These are phyloP conservation scores for Drosophila hydei DNA, from an alignment of 1,140 invertebrate species.

Conservation along the genomic window DNA sequence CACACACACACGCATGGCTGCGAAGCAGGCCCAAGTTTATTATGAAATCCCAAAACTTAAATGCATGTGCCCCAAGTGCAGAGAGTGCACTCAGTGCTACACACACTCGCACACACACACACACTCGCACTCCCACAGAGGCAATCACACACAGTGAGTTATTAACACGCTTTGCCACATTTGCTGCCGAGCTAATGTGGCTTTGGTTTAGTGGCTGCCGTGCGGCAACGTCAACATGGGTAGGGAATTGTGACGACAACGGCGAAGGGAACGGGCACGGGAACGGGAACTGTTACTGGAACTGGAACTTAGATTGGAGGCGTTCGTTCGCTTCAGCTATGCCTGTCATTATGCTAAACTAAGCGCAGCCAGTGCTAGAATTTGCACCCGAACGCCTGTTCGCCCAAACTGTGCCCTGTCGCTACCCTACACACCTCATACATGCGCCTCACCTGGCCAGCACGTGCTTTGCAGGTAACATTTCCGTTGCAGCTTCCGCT, in stretches of 20 bases:
- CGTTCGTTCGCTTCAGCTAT: conserved; percentile 46
- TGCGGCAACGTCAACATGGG: conserved; percentile 36
- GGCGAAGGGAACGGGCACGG: not conserved
- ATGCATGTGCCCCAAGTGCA: conserved; percentile 61
- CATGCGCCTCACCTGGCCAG: conserved; percentile 19
- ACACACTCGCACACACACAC: conserved; percentile 15
- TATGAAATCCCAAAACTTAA: conserved; percentile 80
- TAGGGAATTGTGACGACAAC: not conserved
- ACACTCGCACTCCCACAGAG: not conserved
- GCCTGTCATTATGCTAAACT: conserved; percentile 82
- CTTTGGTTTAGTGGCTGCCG: conserved; percentile 75
- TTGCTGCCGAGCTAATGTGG: conserved; percentile 80
- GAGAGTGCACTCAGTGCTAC: conserved; percentile 62
- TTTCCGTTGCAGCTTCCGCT: conserved; percentile 81
- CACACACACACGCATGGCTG: conserved; percentile 20
- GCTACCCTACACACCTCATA: not conserved
- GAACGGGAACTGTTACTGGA: not conserved
- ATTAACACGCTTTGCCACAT: conserved; percentile 82
- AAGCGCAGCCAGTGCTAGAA: conserved; percentile 80
- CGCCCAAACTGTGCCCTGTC: not conserved
- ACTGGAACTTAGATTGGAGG: conserved; percentile 30
- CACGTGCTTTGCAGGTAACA: conserved; percentile 82
- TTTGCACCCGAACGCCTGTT: conserved; percentile 67
- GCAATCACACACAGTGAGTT: conserved; percentile 62
- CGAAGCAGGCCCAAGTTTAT: conserved; percentile 57